A percentile compares a stretch with the other conserved stretches of the same genome.
Conservation (phyloP, 2,797 vertebrate species). For the Dendrocincla tyrannina region DNA sequence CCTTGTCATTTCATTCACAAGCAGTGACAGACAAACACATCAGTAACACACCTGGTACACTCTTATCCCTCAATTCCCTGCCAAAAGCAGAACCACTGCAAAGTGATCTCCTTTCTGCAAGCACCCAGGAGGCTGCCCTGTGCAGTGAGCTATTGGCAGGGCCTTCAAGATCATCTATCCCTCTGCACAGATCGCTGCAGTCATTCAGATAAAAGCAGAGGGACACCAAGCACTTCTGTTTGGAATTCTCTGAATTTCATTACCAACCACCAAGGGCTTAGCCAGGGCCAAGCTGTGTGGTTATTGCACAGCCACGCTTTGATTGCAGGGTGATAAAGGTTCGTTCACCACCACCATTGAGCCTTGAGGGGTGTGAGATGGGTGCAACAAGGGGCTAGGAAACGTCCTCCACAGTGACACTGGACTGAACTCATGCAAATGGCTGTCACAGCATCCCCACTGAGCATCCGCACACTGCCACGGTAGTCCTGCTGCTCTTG, state of each 20-base stretch:
- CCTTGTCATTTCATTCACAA: background rate
- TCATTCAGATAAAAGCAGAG: conserved; percentile 6
- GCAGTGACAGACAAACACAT: background rate
- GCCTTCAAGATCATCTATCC: background rate
- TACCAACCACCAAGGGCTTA: background rate
- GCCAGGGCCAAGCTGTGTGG: background rate
- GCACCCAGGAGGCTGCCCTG: background rate
- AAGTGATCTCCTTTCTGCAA: background rate
- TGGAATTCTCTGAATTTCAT: conserved; percentile 21
- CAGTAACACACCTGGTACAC: background rate
- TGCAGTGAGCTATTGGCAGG: rapidly evolving
- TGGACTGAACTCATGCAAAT: background rate
- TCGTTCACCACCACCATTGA: rapidly evolving
- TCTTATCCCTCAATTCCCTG: background rate
- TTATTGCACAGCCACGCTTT: background rate
- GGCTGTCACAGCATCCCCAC: background rate
- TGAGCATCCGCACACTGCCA: background rate
- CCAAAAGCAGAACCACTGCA: background rate
- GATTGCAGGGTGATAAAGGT: background rate
- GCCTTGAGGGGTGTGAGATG: rapidly evolving
- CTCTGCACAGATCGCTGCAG: background rate
- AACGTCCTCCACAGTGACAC: rapidly evolving
- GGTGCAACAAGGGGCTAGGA: background rate
- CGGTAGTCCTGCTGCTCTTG: background rate
- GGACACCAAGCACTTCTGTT: background rate